These are phyloP conservation scores for Cyphomyrmex costatus DNA, from an alignment of 1,140 invertebrate genomes.

Conservation along the genomic window DNA sequence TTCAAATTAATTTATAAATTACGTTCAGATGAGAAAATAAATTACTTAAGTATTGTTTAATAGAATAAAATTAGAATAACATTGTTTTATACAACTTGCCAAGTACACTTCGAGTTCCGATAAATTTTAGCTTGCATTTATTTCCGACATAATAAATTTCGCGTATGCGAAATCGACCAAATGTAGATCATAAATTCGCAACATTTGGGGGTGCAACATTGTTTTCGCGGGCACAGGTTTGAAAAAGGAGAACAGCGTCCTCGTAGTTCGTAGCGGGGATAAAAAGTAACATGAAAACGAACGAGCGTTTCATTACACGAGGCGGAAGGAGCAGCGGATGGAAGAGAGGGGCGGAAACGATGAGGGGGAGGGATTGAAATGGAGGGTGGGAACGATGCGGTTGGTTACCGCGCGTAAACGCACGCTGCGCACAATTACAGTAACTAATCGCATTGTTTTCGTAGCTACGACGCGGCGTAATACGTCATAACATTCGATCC, in stretches of 20 bases:
- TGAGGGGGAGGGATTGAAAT: background rate
- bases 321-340: slow-evolving; percentile 17
- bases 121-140: slow-evolving; percentile 61
- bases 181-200: slow-evolving; percentile 57
- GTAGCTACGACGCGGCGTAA: slow-evolving; percentile 78
- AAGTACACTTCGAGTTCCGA: slow-evolving; percentile 17
- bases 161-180: slow-evolving; percentile 8
- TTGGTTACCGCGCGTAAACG: slow-evolving; percentile 71
- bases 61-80: slow-evolving; percentile 18
- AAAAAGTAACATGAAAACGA: slow-evolving; percentile 69
- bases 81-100: background rate
- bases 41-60: background rate
- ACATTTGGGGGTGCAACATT: slow-evolving; percentile 60
- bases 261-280: slow-evolving; percentile 48
- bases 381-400: slow-evolving; percentile 56
- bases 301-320: slow-evolving; percentile 72
- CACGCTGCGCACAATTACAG: slow-evolving; percentile 76
- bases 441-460: slow-evolving; percentile 83
- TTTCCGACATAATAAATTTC: slow-evolving; percentile 61
- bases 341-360: slow-evolving; percentile 18
- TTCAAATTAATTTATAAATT: background rate
- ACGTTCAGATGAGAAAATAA: background rate
- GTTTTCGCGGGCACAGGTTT: slow-evolving; percentile 38
- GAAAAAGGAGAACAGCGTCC: slow-evolving; percentile 58
- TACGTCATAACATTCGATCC: slow-evolving; percentile 79